Evolutionary conservation across 2,888 invertebrate genomes (phyloP).

Genomic region (Portevinia maculata): DNA sequence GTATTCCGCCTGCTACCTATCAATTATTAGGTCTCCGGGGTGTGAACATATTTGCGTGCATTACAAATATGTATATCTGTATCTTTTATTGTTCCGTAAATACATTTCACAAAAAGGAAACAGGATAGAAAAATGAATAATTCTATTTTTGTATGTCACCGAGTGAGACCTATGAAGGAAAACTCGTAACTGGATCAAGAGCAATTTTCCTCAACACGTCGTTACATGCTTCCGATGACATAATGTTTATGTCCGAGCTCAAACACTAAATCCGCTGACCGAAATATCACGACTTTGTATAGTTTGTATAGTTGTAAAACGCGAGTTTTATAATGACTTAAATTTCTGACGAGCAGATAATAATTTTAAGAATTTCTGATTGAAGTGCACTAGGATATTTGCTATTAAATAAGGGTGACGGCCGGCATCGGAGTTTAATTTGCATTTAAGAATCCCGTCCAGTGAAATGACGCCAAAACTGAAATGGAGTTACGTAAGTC

Average conservation of each 20-base stretch:
- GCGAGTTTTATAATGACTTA: slow-evolving; percentile 26
- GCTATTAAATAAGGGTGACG: slow-evolving; percentile 29
- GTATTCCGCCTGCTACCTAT: not conserved
- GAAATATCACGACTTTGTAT: slow-evolving; percentile 33
- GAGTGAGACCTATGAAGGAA: slow-evolving; percentile 3
- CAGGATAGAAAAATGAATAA: slow-evolving; percentile 12
- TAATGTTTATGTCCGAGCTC: slow-evolving; percentile 9
- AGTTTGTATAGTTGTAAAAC: slow-evolving; percentile 17
- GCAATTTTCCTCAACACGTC: slow-evolving; percentile 5
- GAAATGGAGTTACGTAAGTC: slow-evolving; percentile 49
- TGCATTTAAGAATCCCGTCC: slow-evolving; percentile 36
- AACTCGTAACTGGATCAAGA: not conserved
- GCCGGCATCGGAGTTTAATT: slow-evolving; percentile 59
- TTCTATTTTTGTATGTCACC: slow-evolving; percentile 46
- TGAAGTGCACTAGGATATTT: slow-evolving; percentile 49
- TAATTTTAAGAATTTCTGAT: slow-evolving; percentile 59
- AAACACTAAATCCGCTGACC: slow-evolving; percentile 11
- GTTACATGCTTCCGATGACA: slow-evolving; percentile 6
- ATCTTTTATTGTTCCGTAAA: slow-evolving; percentile 55
- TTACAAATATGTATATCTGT: slow-evolving; percentile 13
- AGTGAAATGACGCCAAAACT: slow-evolving; percentile 45
- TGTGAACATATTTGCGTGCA: slow-evolving; percentile 63
- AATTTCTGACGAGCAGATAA: slow-evolving; percentile 28
- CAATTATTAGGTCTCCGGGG: slow-evolving; percentile 32
- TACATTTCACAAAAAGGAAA: slow-evolving; percentile 28